Evolutionary conservation across 1,140 invertebrate genomes (phyloP).

Genomic region (Diachasmimorpha longicaudata): DNA sequence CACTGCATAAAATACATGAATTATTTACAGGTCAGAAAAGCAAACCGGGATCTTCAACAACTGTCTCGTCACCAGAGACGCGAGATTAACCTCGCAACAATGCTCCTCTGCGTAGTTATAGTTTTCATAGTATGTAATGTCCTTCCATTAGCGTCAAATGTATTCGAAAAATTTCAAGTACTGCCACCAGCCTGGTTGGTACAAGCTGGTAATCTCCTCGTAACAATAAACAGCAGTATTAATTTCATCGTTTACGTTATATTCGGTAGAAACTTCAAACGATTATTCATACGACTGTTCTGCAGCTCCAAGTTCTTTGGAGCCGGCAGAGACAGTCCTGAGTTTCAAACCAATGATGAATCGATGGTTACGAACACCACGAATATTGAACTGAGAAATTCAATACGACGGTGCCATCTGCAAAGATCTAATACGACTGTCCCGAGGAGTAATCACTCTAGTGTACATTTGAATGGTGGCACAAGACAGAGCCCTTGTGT

Average conservation of each 20-base stretch:
- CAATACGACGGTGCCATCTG: conserved; percentile 64
- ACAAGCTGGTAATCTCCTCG: conserved; percentile 87
- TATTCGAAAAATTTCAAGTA: conserved; percentile 80
- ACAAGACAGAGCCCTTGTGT: conserved; percentile 64
- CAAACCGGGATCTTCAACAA: conserved; percentile 81
- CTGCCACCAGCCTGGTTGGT: conserved; percentile 68
- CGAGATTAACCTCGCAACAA: conserved; percentile 89
- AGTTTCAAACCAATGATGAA: conserved; percentile 78
- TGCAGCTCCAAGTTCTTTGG: conserved; percentile 70
- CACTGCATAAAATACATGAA: no score
- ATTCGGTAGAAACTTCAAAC: conserved; percentile 95
- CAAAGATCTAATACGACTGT: conserved; percentile 69
- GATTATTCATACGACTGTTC: conserved; percentile 86
- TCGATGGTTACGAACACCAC: conserved; percentile 78
- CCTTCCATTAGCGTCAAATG: conserved; percentile 86
- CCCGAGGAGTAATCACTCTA: conserved; percentile 57
- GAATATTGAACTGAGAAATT: conserved; percentile 65
- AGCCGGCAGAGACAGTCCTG: conserved; percentile 71
- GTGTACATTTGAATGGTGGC: conserved; percentile 50
- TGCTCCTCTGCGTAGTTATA: conserved; percentile 92
- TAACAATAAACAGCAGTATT: conserved; percentile 95
- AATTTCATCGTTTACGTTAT: conserved; percentile 98
- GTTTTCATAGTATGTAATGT: conserved; percentile 96
- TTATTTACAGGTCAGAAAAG: conserved; percentile 74
- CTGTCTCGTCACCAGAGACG: conserved; percentile 81